Evolutionary conservation across 2,888 invertebrate species (phyloP).

Genomic region (Amphipyra tragopoginis): DNA sequence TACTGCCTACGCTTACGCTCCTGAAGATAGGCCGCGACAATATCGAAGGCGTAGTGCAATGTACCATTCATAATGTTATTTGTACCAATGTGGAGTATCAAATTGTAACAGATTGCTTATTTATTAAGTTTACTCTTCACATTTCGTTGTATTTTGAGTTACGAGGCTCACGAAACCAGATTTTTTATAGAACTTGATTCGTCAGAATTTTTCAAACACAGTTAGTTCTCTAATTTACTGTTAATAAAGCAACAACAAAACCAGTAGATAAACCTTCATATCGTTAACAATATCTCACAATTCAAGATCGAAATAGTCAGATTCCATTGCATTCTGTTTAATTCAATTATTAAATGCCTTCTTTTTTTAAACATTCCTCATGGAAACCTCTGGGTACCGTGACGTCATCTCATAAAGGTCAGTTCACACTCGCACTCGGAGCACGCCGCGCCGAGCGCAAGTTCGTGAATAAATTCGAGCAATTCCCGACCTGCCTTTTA

Average conservation of each 20-base stretch:
- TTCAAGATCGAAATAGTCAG: neutral
- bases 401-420: conserved; percentile 56
- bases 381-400: conserved; percentile 36
- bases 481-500: conserved; percentile 77
- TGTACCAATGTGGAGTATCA: conserved; percentile 52
- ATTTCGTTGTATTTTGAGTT: conserved; percentile 15
- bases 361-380: conserved; percentile 14
- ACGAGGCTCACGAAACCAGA: conserved; percentile 2
- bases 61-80: conserved; percentile 53
- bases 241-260: too few relatives aligned
- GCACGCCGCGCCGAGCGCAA: conserved; percentile 48
- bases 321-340: conserved; percentile 11
- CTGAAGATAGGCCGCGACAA: conserved; percentile 10
- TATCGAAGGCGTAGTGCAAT: conserved; percentile 39
- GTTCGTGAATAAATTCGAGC: conserved; percentile 78
- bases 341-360: conserved; percentile 47
- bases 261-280: too few relatives aligned
- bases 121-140: conserved; percentile 51
- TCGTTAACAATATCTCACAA: too few relatives aligned
- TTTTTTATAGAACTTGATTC: neutral
- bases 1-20: too few relatives aligned
- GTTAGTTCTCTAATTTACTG: too few relatives aligned
- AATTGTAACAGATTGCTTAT: conserved; percentile 57
- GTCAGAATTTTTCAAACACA: too few relatives aligned
- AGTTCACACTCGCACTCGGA: conserved; percentile 55